Evolutionary conservation across 2,797 vertebrate species (phyloP).

Genomic region (Enteromius trimaculatus): DNA sequence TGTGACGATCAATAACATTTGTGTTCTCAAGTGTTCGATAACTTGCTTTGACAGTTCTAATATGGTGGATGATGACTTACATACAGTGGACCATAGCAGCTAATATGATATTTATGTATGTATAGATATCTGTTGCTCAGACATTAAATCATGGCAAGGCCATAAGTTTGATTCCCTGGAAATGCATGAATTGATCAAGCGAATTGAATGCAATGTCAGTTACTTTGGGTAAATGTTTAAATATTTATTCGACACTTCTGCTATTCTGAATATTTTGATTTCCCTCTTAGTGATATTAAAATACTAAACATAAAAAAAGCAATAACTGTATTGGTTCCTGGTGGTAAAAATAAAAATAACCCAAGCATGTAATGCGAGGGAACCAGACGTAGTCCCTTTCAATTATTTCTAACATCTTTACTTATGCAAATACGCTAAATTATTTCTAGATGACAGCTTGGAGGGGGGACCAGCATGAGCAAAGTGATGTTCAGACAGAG

Average conservation of each 20-base stretch:
- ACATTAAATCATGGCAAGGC: neutral
- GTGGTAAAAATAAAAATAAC: conserved; percentile 58
- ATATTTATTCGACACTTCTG: conserved; percentile 2
- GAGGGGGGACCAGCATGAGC: conserved; percentile 73
- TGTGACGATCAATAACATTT: neutral
- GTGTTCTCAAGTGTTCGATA: neutral
- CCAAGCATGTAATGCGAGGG: conserved; percentile 54
- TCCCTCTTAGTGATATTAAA: conserved; percentile 18
- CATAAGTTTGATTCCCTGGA: neutral
- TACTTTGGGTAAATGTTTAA: neutral
- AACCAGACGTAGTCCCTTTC: conserved; percentile 64
- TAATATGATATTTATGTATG: neutral
- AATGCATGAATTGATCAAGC: neutral
- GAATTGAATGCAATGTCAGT: neutral
- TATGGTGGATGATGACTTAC: neutral
- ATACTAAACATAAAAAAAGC: conserved; percentile 38
- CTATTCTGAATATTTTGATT: neutral
- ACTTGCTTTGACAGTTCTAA: neutral
- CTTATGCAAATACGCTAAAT: conserved; percentile 84
- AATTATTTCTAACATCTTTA: conserved; percentile 82
- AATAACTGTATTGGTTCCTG: conserved; percentile 36
- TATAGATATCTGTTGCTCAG: neutral
- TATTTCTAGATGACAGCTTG: conserved; percentile 81
- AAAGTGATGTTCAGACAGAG: conserved; percentile 74
- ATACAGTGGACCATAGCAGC: neutral